Base-by-base conservation (phyloP, 1,140 invertebrate genomes). In the Mesaphorura yosii region DNA sequence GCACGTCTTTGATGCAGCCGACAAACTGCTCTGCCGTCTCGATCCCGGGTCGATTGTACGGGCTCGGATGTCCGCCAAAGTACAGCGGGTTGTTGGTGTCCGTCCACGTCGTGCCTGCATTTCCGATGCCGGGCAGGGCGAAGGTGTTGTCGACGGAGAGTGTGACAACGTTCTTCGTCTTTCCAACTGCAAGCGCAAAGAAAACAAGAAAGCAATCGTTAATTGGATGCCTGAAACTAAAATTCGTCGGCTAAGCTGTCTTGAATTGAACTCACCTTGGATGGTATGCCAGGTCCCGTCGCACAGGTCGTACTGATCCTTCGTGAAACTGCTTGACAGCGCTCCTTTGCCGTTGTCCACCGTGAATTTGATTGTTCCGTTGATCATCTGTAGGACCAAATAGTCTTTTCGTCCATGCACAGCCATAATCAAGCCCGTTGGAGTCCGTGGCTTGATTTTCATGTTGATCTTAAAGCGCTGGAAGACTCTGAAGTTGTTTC, bases 281-380 rank as follows among this genome's bases (percentile, higher is more conserved):
- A 95, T 84, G 15, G 73, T 82, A 66, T 96, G 92, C 90, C 92
- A 97, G 25, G 88, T 74, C 29, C 93, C 92, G 73, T 98, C 89
- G 67, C 93, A 97, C 23, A 89, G 75, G 26, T 78, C 76, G 66
- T 82, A 78, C 28, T 80, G 75, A n/a, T 76, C 38, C 20, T 72
- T 19, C 76, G 72, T 6, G 66, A 82, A 91, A 1, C 73, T 77
- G 1, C 87, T 78, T 2, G 78, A 76, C 56, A 90, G 83, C 1
- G 79, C 76, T 6, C 86, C 88, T 50, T 76, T 79, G 20, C 86
- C 84, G 65, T 89, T 90, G 52, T 92, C 86, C 0, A 93, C 83
- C 2, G 78, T 80, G 38, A 92, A 83, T 48, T 79, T 77, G 0
- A 94, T 72, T 50, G 76, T 48, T 34, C 31, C 31, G 64, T 96